phyloP scores from a whole-genome alignment of 2,888 invertebrate genomes.

The Orchesella flavescens region DNA sequence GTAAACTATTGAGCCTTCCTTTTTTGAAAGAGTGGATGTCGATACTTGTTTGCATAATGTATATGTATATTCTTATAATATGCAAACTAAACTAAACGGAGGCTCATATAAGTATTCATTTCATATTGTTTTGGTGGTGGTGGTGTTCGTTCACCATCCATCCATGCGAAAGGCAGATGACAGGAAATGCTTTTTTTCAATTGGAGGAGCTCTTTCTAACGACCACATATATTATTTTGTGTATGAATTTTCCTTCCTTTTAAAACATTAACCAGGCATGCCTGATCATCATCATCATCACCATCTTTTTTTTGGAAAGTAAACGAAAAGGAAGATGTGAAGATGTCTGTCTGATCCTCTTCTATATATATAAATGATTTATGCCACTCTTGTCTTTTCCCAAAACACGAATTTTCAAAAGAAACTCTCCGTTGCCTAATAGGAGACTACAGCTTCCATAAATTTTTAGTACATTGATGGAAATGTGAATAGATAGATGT shows the following conservation, averaged over 20 bases:
- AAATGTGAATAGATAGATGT: conserved; percentile 12
- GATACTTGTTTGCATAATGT: conserved; percentile 24
- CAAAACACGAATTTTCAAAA: background rate
- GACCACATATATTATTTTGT: background rate
- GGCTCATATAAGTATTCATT: background rate
- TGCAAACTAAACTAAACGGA: no score
- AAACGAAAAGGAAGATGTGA: conserved; percentile 13
- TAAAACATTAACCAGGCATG: conserved; percentile 26
- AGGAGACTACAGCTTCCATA: background rate
- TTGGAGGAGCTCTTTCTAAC: background rate
- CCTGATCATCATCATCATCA: background rate
- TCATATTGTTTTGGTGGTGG: background rate
- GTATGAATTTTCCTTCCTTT: background rate
- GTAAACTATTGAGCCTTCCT: conserved; percentile 51
- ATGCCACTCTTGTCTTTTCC: background rate
- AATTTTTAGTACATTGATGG: conserved; percentile 28
- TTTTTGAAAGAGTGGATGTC: conserved; percentile 28
- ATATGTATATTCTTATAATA: background rate
- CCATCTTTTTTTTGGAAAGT: background rate
- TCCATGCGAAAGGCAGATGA: background rate
- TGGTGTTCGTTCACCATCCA: no score
- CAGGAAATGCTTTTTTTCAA: background rate
- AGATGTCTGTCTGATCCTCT: background rate
- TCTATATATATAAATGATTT: conserved; percentile 20
- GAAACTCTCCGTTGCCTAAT: background rate